Conservation (phyloP, 2,888 invertebrate genomes). For the Acanthosepion lycidas region DNA sequence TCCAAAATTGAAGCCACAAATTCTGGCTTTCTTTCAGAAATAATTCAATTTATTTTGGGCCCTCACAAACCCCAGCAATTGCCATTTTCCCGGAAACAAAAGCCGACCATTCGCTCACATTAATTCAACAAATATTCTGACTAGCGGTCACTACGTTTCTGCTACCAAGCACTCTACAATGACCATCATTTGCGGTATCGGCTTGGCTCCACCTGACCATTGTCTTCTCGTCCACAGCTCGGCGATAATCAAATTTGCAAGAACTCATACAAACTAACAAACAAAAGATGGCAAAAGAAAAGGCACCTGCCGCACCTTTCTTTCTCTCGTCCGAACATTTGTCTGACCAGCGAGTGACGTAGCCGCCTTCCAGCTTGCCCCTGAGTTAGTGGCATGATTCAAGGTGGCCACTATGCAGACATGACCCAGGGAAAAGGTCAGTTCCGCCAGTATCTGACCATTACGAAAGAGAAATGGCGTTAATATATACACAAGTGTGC, state of each 20-base stretch:
- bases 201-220: not conserved
- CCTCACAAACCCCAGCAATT: not conserved
- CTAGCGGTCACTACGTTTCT: not conserved
- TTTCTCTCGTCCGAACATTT: not conserved
- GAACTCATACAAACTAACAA: not conserved
- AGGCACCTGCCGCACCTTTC: not conserved
- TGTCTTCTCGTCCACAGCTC: not conserved
- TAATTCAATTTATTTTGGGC: not conserved
- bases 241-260: not conserved
- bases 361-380: not conserved
- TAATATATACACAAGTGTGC: not conserved
- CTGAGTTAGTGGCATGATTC: too few relatives aligned
- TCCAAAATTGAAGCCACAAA: not conserved
- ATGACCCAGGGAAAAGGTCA: slow-evolving; percentile 7
- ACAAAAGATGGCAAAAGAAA: not conserved
- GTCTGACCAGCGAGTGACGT: not conserved
- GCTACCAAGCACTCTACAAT: not conserved
- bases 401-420: not conserved
- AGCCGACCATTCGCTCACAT: not conserved
- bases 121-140: not conserved
- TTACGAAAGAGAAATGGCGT: not conserved
- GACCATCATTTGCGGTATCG: not conserved
- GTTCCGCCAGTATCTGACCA: not conserved
- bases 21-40: not conserved
- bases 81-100: slow-evolving; percentile 4